A percentile compares a stretch with the other conserved stretches of the same genome.
Conservation (phyloP, 1,140 invertebrate species). For the Drosophila pachea region DNA sequence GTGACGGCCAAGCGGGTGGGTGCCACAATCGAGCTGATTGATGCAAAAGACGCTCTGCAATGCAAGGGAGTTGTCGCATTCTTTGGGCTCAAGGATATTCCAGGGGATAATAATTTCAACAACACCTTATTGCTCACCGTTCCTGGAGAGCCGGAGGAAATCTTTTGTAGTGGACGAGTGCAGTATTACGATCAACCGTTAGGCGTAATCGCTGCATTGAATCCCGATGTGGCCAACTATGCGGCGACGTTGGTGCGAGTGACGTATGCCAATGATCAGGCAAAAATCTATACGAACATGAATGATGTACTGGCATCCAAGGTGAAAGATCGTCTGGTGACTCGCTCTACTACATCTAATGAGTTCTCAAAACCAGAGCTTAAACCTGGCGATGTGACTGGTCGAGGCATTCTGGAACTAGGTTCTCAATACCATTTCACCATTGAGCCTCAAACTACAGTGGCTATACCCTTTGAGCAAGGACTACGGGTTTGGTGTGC, state of each 20-base stretch:
- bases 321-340: constrained; percentile 84
- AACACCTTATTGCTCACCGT: constrained; percentile 43
- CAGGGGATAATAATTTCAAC: constrained; percentile 83
- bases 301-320: constrained; percentile 81
- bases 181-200: constrained; percentile 86
- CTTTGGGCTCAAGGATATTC: constrained; percentile 85
- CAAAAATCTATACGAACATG: constrained; percentile 63
- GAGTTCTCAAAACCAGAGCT: constrained; percentile 80
- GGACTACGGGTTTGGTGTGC: constrained; percentile 82
- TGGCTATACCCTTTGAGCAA: constrained; percentile 81
- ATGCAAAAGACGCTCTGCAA: constrained; percentile 81
- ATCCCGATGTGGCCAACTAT: constrained; percentile 81
- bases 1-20: constrained; percentile 81
- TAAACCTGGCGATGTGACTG: constrained; percentile 42
- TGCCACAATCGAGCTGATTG: constrained; percentile 82
- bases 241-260: constrained; percentile 85
- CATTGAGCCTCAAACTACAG: constrained; percentile 84
- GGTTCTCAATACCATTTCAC: constrained; percentile 79
- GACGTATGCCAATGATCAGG: constrained; percentile 80
- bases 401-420: constrained; percentile 64
- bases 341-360: constrained; percentile 80
- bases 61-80: constrained; percentile 86
- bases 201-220: constrained; percentile 85
- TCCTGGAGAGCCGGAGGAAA: constrained; percentile 62
- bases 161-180: constrained; percentile 80